These are phyloP conservation scores for Volucella inanis DNA, from an alignment of 2,888 invertebrate genomes.

Conservation along the genomic window DNA sequence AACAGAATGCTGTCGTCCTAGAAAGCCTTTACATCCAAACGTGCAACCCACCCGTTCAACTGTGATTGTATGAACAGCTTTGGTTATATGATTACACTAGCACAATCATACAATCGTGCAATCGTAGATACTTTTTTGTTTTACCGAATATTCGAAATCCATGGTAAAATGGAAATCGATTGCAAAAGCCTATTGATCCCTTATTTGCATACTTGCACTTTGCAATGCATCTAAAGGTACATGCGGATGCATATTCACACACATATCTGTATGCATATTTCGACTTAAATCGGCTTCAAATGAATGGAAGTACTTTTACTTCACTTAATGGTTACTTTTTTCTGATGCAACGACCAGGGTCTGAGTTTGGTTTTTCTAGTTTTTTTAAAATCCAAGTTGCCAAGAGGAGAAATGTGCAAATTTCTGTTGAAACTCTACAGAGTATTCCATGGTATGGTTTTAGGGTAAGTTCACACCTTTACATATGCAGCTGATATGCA, in stretches of 20 bases:
- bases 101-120: conserved; percentile 18
- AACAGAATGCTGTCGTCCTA: conserved; percentile 35
- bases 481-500: not conserved
- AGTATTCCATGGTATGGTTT: conserved; percentile 12
- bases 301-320: conserved; percentile 42
- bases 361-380: conserved; percentile 17
- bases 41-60: no score
- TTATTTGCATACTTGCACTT: conserved; percentile 70
- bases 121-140: conserved; percentile 26
- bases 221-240: conserved; percentile 39
- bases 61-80: no score
- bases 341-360: conserved; percentile 8
- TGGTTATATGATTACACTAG: not conserved
- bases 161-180: conserved; percentile 57
- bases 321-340: conserved; percentile 33
- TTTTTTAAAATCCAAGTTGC: conserved; percentile 50
- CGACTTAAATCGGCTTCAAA: conserved; percentile 35
- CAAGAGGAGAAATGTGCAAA: conserved; percentile 49
- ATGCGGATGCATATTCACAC: conserved; percentile 4
- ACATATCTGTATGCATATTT: not conserved
- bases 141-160: conserved; percentile 4
- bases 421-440: conserved; percentile 31
- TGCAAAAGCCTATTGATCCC: conserved; percentile 70
- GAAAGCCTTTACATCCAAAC: no score
- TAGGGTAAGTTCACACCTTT: conserved; percentile 38